Percentiles rank a stretch among this genome's conserved stretches.
These are phyloP conservation scores for Chaetops frenatus DNA, from an alignment of 2,113 vertebrate species.

Conservation along the genomic window DNA sequence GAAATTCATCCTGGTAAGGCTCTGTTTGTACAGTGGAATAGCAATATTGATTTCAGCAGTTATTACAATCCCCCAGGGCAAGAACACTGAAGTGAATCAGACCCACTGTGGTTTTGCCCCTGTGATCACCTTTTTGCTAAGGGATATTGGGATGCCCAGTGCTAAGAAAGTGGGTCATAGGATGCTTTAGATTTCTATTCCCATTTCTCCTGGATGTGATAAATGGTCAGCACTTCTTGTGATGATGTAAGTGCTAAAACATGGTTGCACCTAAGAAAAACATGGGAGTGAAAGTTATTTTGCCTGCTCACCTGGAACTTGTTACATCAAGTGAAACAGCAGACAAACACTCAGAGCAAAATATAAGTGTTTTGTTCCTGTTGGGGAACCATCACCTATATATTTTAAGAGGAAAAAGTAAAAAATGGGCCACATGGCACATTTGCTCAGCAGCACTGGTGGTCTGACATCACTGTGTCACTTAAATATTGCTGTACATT, in stretches of 20 bases:
- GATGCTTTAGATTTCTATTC: neutral
- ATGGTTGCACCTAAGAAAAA: neutral
- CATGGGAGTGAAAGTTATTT: neutral
- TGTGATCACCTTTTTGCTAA: neutral
- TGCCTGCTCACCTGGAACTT: neutral
- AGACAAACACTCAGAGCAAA: neutral
- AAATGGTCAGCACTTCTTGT: neutral
- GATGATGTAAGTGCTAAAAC: neutral
- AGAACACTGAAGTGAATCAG: neutral
- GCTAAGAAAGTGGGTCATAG: neutral
- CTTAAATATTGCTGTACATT: neutral
- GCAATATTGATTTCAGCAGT: neutral
- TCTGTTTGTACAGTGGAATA: neutral
- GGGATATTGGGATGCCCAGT: neutral
- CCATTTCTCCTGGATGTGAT: neutral
- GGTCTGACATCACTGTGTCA: neutral
- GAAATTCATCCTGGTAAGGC: neutral
- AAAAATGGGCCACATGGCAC: neutral
- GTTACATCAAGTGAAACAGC: neutral
- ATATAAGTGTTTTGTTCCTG: neutral
- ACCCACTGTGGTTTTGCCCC: neutral
- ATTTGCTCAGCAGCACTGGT: neutral
- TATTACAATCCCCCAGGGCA: neutral
- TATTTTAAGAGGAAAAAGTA: neutral
- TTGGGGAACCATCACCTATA: neutral